These are phyloP conservation scores for Lepidothrix coronata DNA, from an alignment of 2,113 vertebrate species.

Conservation along the genomic window DNA sequence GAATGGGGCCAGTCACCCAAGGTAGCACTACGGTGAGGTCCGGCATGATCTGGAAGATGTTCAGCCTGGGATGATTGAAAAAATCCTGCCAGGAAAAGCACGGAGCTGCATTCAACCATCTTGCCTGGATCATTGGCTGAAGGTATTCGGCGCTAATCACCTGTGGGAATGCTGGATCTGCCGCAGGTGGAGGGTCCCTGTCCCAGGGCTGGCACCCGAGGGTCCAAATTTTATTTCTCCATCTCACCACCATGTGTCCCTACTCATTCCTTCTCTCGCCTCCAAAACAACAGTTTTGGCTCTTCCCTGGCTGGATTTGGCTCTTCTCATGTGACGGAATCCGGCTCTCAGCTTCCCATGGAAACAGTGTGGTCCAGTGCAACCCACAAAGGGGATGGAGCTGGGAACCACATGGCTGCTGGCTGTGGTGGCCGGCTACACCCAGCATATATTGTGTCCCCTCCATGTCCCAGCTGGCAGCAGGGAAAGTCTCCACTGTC, in stretches of 20 bases:
- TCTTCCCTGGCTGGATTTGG: neutral
- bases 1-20: accelerated
- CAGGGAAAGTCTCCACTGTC: neutral
- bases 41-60: accelerated
- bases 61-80: neutral
- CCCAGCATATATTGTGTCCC: accelerated
- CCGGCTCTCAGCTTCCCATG: neutral
- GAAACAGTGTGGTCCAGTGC: neutral
- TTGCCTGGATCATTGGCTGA: neutral
- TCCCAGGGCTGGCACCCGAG: accelerated
- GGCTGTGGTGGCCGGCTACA: neutral
- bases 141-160: neutral
- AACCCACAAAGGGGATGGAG: neutral
- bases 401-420: neutral
- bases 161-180: accelerated
- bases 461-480: accelerated
- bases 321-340: accelerated
- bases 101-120: accelerated
- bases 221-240: neutral
- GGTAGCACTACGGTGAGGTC: neutral
- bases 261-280: neutral
- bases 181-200: accelerated
- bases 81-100: neutral
- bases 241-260: accelerated
- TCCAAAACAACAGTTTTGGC: neutral